phyloP scores from a whole-genome alignment of 2,888 invertebrate genomes.

The Erannis defoliaria region DNA sequence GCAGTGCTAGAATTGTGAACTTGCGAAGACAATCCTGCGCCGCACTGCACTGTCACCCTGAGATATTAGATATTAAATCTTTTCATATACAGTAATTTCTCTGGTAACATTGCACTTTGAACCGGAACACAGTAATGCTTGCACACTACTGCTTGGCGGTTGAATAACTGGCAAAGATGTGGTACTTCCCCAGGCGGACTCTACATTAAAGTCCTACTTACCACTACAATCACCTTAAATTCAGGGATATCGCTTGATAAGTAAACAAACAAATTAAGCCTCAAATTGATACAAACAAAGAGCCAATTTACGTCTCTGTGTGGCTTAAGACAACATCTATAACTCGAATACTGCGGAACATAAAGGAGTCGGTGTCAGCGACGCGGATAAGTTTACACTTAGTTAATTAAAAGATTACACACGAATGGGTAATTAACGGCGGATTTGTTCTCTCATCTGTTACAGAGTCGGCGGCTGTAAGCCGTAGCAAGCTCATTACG shows the following conservation, averaged over 20 bases:
- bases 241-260: background rate
- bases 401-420: constrained; percentile 84
- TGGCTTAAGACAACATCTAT: constrained; percentile 31
- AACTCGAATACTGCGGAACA: constrained; percentile 30
- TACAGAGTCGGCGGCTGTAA: constrained; percentile 58
- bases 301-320: constrained; percentile 27
- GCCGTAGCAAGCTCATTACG: constrained; percentile 45
- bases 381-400: constrained; percentile 73
- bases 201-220: too few species aligned
- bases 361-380: constrained; percentile 60
- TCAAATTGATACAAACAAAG: constrained; percentile 29
- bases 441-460: constrained; percentile 77
- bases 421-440: constrained; percentile 78
- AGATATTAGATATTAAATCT: too few species aligned
- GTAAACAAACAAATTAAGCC: constrained; percentile 24
- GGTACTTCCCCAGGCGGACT: too few species aligned
- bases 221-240: background rate
- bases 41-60: too few species aligned
- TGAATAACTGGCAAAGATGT: too few species aligned
- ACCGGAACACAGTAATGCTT: too few species aligned
- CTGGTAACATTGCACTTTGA: too few species aligned
- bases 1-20: too few species aligned
- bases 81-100: too few species aligned
- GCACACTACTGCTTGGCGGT: too few species aligned
- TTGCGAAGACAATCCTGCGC: too few species aligned